These are phyloP conservation scores for Oceanodroma tethys DNA, from an alignment of 2,113 vertebrate species.

Conservation along the genomic window DNA sequence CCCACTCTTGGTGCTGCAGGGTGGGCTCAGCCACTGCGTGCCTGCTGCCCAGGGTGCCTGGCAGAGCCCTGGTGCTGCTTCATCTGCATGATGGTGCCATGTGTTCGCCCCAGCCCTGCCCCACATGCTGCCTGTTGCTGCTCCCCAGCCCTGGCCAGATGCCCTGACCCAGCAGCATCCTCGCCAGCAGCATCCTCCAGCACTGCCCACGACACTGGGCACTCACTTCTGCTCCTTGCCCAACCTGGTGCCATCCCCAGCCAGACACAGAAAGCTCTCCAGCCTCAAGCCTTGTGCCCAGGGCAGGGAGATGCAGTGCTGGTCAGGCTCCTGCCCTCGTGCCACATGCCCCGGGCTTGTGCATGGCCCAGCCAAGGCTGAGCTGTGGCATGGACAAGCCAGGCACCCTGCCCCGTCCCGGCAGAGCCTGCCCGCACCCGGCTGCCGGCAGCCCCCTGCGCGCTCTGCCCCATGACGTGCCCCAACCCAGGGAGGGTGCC, in stretches of 20 bases:
- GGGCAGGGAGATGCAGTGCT: not conserved
- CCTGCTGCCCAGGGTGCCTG: not conserved
- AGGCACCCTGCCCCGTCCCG: not conserved
- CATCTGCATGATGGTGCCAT: not conserved
- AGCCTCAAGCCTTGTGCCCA: not conserved
- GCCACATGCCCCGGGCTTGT: fast-evolving
- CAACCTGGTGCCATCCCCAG: not conserved
- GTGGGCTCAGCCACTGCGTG: not conserved
- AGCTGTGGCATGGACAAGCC: not conserved
- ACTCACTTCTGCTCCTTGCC: not conserved
- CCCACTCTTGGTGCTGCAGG: not conserved
- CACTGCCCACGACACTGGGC: not conserved
- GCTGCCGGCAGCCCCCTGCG: not conserved
- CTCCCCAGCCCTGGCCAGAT: not conserved
- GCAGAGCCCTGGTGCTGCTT: not conserved
- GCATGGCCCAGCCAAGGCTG: not conserved
- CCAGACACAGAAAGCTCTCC: not conserved
- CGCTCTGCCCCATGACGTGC: not conserved
- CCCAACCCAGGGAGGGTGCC: not conserved
- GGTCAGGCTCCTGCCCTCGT: not conserved
- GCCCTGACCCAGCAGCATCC: not conserved
- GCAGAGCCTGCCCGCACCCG: not conserved
- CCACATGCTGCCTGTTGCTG: fast-evolving
- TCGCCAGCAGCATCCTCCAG: not conserved
- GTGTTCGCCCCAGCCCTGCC: not conserved